Percentiles rank a stretch among this genome's conserved stretches.
Evolutionary conservation across 2,888 invertebrate species (phyloP).

Genomic region (Scaptomyza polygonia): DNA sequence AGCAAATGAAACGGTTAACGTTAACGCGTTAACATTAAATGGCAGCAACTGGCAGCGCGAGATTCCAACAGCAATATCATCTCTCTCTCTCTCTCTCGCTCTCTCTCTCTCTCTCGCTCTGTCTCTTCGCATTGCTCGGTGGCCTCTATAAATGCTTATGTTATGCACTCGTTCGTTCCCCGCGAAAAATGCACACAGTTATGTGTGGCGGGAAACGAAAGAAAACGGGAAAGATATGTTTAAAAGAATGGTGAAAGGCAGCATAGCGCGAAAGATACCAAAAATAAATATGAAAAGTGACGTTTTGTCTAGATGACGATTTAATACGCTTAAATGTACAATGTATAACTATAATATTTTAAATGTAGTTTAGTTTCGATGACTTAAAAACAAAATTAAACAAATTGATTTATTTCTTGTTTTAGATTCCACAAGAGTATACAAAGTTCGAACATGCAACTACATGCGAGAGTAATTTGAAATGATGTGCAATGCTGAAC

Average conservation of each 20-base stretch:
- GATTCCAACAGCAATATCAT: constrained; percentile 52
- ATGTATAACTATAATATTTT: too few species aligned
- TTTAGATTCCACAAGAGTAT: constrained; percentile 7
- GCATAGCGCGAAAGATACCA: constrained; percentile 9
- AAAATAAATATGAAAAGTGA: constrained; percentile 7
- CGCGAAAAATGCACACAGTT: constrained; percentile 18
- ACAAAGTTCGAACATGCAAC: constrained; percentile 27
- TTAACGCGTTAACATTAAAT: constrained; percentile 54
- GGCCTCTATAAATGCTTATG: constrained; percentile 70
- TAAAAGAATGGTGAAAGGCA: constrained; percentile 10
- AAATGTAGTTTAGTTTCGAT: too few species aligned
- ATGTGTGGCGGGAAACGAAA: constrained; percentile 10
- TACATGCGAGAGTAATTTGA: constrained; percentile 19
- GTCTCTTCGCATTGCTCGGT: constrained; percentile 51
- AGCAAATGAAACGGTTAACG: constrained; percentile 60
- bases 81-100: constrained; percentile 41
- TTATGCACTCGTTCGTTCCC: constrained; percentile 61
- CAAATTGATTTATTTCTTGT: too few species aligned
- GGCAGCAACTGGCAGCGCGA: constrained; percentile 52
- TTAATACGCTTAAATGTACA: constrained; percentile 17
- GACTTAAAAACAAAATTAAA: too few species aligned
- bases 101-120: too few species aligned
- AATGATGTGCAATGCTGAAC: constrained; percentile 29
- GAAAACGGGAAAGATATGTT: neutral
- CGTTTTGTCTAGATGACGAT: neutral